Conservation (phyloP, 2,113 vertebrate species). For the Hymenochirus boettgeri region DNA sequence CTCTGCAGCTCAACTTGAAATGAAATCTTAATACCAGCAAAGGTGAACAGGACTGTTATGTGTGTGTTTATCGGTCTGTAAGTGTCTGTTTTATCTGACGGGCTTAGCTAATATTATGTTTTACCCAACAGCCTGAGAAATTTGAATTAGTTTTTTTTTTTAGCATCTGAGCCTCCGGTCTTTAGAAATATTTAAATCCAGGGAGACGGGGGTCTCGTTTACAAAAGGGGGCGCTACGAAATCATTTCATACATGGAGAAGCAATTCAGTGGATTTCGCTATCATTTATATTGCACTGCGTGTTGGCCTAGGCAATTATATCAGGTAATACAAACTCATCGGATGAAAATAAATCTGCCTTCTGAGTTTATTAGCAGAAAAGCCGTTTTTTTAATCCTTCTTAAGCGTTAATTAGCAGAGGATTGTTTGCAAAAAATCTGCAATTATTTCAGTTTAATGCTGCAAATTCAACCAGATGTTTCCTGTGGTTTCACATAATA, state of each 20-base stretch:
- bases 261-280: too few relatives aligned
- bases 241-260: too few relatives aligned
- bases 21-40: conserved; percentile 23
- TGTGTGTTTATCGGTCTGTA: not conserved
- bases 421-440: conserved; percentile 23
- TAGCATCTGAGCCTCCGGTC: too few relatives aligned
- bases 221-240: too few relatives aligned
- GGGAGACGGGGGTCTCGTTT: too few relatives aligned
- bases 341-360: conserved; percentile 12
- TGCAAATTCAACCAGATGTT: too few relatives aligned
- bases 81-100: conserved; percentile 12
- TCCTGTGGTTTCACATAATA: too few relatives aligned
- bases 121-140: not conserved
- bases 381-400: conserved; percentile 27
- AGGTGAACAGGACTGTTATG: conserved; percentile 17
- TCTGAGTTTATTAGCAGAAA: conserved; percentile 24
- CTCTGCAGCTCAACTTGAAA: conserved; percentile 23
- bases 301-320: not conserved
- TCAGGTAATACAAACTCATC: conserved; percentile 23
- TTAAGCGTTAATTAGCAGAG: conserved; percentile 23
- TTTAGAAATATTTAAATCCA: too few relatives aligned
- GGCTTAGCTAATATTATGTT: not conserved
- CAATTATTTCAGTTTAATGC: too few relatives aligned
- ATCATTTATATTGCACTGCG: not conserved
- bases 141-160: too few relatives aligned